These are phyloP conservation scores for Asteroscopus sphinx DNA, from an alignment of 2,888 invertebrate species.

Conservation along the genomic window DNA sequence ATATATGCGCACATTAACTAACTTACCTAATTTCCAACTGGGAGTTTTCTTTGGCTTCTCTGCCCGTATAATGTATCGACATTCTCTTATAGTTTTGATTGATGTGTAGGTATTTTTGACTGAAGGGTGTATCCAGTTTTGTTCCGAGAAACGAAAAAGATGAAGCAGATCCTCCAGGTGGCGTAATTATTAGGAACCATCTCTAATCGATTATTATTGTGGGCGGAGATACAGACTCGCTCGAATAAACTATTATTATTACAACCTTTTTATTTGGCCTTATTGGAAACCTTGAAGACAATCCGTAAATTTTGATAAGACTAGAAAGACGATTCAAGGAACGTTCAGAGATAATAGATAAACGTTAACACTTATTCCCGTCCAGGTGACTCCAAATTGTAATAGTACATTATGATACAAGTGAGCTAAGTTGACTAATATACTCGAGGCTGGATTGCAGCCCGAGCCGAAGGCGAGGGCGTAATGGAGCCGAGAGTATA, in stretches of 20 bases:
- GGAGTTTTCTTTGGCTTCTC: constrained; percentile 64
- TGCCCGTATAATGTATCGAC: constrained; percentile 31
- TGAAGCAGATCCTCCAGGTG: not conserved
- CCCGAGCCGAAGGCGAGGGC: too few relatives aligned
- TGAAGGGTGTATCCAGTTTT: not conserved
- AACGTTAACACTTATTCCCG: constrained; percentile 31
- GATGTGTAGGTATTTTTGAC: constrained; percentile 18
- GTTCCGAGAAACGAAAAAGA: not conserved
- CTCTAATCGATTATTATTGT: constrained; percentile 1
- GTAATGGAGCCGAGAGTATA: too few relatives aligned
- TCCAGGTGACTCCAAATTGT: constrained; percentile 19
- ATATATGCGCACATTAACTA: constrained; percentile 55
- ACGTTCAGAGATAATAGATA: constrained; percentile 31
- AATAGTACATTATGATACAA: too few relatives aligned
- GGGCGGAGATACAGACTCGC: not conserved
- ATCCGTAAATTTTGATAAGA: constrained; percentile 12
- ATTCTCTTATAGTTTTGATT: constrained; percentile 31
- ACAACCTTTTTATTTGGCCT: too few relatives aligned
- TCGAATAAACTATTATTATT: constrained; percentile 2
- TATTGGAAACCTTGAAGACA: constrained; percentile 10
- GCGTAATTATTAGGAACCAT: not conserved
- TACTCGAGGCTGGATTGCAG: too few relatives aligned
- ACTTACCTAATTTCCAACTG: constrained; percentile 44
- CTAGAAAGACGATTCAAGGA: constrained; percentile 14
- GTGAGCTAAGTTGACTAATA: too few relatives aligned